phyloP scores from a whole-genome alignment of 2,888 invertebrate species.

The Standfussiana lucernea region DNA sequence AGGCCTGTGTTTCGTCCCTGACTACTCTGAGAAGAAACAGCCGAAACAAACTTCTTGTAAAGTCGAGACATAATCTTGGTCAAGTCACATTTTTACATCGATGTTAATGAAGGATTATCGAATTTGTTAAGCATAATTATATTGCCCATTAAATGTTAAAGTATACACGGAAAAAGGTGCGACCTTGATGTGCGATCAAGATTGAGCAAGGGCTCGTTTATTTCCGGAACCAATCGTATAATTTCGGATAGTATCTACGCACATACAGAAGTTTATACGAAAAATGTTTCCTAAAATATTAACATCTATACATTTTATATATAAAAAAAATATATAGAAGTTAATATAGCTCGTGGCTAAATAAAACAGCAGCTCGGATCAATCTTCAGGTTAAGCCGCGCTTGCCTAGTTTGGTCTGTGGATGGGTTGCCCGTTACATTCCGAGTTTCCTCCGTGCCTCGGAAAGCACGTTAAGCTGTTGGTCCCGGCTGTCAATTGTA shows the following conservation, averaged over 20 bases:
- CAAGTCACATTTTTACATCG: background rate
- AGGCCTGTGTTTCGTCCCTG: background rate
- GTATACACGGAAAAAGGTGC: conserved; percentile 9
- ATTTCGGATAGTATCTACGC: background rate
- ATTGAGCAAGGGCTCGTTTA: background rate
- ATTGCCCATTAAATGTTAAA: conserved; percentile 27
- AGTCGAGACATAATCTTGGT: background rate
- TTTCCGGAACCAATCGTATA: conserved; percentile 5
- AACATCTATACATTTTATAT: too few species aligned
- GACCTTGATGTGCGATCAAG: conserved; percentile 13
- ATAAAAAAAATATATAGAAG: too few species aligned
- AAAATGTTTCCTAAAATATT: background rate
- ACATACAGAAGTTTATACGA: background rate
- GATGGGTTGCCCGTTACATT: too few species aligned
- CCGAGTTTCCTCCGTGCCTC: too few species aligned
- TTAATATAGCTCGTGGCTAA: too few species aligned
- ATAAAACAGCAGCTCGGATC: too few species aligned
- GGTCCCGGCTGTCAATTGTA: too few species aligned
- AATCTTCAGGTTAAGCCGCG: too few species aligned
- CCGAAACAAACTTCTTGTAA: background rate
- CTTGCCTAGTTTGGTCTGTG: too few species aligned
- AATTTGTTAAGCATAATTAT: background rate
- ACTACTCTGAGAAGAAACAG: background rate
- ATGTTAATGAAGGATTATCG: background rate
- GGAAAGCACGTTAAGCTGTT: too few species aligned